Evolutionary conservation across 2,888 invertebrate genomes (phyloP).

Genomic region (Chloromyia formosa): DNA sequence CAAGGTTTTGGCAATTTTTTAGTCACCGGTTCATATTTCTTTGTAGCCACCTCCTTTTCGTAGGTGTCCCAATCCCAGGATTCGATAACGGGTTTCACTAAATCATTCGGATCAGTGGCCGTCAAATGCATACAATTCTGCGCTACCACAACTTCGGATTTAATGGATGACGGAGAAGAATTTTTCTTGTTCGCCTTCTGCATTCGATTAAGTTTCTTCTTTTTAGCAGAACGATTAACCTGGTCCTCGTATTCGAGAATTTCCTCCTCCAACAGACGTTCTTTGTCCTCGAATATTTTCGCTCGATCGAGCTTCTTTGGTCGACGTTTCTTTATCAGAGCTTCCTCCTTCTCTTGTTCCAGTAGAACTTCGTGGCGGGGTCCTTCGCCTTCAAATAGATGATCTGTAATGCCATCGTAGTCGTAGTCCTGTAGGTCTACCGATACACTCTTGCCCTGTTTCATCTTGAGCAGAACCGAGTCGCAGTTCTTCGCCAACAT

Average conservation of each 20-base stretch:
- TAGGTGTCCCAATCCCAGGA: slow-evolving; percentile 73
- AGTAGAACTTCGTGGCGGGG: slow-evolving; percentile 72
- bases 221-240: slow-evolving; percentile 68
- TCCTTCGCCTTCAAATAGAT: slow-evolving; percentile 77
- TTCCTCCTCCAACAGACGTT: slow-evolving; percentile 69
- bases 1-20: slow-evolving; percentile 66
- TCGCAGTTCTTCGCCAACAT: slow-evolving; percentile 80
- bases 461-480: slow-evolving; percentile 76
- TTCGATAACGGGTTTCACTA: slow-evolving; percentile 71
- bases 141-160: slow-evolving; percentile 66
- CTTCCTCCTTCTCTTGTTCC: slow-evolving; percentile 69
- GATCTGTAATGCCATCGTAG: slow-evolving; percentile 63
- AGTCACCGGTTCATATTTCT: slow-evolving; percentile 65
- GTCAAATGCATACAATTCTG: slow-evolving; percentile 67
- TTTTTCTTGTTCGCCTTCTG: slow-evolving; percentile 63
- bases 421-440: slow-evolving; percentile 73
- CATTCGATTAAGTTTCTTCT: slow-evolving; percentile 63
- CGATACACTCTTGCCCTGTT: slow-evolving; percentile 78
- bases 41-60: slow-evolving; percentile 68
- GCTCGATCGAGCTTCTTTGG: slow-evolving; percentile 72
- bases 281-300: slow-evolving; percentile 81
- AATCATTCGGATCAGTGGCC: slow-evolving; percentile 70
- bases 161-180: slow-evolving; percentile 63
- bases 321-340: slow-evolving; percentile 67
- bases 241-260: slow-evolving; percentile 67